A percentile compares a stretch with the other conserved stretches of the same genome.
phyloP scores from a whole-genome alignment of 2,113 vertebrate species.

The Nanger granti region DNA sequence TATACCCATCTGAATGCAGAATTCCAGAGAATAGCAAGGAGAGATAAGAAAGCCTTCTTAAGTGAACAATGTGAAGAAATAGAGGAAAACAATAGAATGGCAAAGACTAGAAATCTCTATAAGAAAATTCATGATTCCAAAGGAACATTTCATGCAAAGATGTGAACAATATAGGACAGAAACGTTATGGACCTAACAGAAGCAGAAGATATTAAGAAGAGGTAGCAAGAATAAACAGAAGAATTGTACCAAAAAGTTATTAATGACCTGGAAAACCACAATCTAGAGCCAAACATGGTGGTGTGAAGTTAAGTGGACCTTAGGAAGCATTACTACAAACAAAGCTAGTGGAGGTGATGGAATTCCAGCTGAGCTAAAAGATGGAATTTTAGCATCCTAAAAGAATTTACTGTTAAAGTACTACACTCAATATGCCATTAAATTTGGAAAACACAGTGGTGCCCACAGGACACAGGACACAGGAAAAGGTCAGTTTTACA shows the following conservation, averaged over 20 bases:
- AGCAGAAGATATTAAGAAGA: background rate
- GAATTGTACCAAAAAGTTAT: background rate
- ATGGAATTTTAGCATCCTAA: background rate
- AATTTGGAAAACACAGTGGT: background rate
- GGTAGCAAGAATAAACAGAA: background rate
- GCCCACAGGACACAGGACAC: background rate
- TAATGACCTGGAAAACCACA: background rate
- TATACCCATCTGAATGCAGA: background rate
- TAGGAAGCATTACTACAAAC: background rate
- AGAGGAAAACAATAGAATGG: background rate
- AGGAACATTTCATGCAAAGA: background rate
- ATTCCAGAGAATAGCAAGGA: background rate
- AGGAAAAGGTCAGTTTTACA: background rate
- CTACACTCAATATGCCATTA: background rate
- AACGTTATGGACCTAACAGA: background rate
- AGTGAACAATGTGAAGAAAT: background rate
- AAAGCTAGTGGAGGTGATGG: background rate
- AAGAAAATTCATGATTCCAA: fast-evolving
- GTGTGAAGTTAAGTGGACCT: background rate
- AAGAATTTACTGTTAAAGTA: background rate
- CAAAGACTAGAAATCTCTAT: background rate
- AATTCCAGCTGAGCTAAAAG: background rate
- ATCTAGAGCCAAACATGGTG: background rate
- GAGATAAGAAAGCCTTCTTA: background rate
- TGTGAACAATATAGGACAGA: background rate